Evolutionary conservation across 2,888 invertebrate genomes (phyloP), one percentile per base, ranked within the genome.

Genomic region (Diplolepis rosae): DNA sequence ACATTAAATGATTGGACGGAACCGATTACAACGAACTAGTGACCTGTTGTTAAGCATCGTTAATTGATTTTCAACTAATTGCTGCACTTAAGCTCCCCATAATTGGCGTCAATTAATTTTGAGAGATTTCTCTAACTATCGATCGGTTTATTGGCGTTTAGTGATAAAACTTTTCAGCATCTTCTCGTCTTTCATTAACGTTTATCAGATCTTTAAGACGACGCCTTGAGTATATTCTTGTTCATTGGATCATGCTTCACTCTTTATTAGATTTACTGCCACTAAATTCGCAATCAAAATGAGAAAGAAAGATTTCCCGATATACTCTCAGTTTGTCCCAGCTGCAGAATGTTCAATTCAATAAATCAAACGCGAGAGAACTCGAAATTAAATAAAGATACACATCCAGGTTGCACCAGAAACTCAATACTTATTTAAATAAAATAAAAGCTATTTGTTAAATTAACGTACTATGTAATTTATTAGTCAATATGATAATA

Each of bases 61-160:
- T 84, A 84, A 87, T 85, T 86, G 82, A 83, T 85, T 85, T 77
- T 75, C 78, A 82, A 80, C 82, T 86, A 86, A 87, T 86, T 85
- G 84, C 83, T 71, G 74, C 80, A 79, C 81, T 81, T 79, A 75
- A 69, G 74, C 77, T 78, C 76, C 75, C 79, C 77, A 79, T 61
- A 61, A 85, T 84, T 86, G 82, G 79, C 83, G 81, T 80, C 83
- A 81, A 86, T 85, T 84, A 86, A 86, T 87, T 84, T 82, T 75
- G 77, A 81, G 75, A 74, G n/a, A 73, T 75, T 75, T 70, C 70
- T 81, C 72, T 74, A 54, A 74, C 73, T 76, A 73, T 72, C 78
- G 78, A 71, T 75, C 76, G 73, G 79, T 80, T 73, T 56, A 72
- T 69, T 51, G 67, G 48, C 51, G 45, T 66, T 67, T 61, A 50